Percentiles rank a stretch among this genome's conserved stretches.
Evolutionary conservation across 2,113 vertebrate species (phyloP).

Genomic region (Hepsetus odoe): DNA sequence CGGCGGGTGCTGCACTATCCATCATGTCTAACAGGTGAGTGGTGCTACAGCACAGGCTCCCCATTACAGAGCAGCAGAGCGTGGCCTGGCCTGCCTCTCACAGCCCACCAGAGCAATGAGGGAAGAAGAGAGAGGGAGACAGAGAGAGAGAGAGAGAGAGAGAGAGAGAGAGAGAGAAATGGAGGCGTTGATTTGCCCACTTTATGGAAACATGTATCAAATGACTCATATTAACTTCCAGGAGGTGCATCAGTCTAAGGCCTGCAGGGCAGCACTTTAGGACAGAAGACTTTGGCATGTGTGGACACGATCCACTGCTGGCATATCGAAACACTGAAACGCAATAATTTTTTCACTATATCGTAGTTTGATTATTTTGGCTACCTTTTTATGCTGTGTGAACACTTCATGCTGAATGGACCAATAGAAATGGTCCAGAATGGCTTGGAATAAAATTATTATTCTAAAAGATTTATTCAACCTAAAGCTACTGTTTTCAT

Average conservation of each 20-base stretch:
- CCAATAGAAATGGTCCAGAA: too few species aligned
- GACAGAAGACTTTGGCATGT: neutral
- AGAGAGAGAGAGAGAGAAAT: constrained; percentile 9
- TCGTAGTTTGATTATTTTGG: too few species aligned
- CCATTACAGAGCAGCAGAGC: constrained; percentile 48
- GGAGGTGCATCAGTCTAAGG: constrained; percentile 4
- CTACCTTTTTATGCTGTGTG: neutral
- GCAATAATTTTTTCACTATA: neutral
- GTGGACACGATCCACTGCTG: neutral
- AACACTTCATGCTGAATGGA: neutral
- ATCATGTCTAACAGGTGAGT: constrained; percentile 58
- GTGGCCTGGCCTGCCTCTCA: constrained; percentile 32
- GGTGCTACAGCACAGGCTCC: constrained; percentile 41
- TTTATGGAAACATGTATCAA: constrained; percentile 40
- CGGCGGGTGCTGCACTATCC: constrained; percentile 38
- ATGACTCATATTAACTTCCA: constrained; percentile 29
- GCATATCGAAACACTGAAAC: neutral
- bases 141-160: constrained; percentile 9
- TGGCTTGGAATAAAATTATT: too few species aligned
- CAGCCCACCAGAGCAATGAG: constrained; percentile 31
- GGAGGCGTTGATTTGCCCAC: constrained; percentile 45
- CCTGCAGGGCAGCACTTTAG: neutral
- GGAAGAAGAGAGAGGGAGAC: neutral
- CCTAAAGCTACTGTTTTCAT: too few species aligned
- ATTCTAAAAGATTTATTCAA: too few species aligned